Percentiles rank a stretch among this genome's conserved stretches.
Conservation (phyloP, 2,797 vertebrate genomes). For the Rhabdomys pumilio region DNA sequence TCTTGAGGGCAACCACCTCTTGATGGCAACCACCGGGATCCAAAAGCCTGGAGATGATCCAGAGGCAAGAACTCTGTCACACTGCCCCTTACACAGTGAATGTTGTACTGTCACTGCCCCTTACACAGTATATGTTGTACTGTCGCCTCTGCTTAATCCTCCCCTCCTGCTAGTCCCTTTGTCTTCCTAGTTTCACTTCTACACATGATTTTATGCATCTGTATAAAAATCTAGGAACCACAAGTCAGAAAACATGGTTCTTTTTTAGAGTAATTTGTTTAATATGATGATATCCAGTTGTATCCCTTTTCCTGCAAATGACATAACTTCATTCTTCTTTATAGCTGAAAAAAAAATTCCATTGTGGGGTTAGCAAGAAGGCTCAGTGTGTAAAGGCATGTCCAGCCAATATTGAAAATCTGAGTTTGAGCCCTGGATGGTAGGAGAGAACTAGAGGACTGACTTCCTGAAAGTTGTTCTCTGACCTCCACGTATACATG, state of each 20-base stretch:
- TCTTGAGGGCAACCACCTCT: background rate
- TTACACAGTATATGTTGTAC: background rate
- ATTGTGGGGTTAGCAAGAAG: background rate
- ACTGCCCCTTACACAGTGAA: too few relatives aligned
- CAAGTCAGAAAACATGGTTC: background rate
- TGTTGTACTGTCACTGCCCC: too few relatives aligned
- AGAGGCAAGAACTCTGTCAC: background rate
- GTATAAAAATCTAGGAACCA: background rate
- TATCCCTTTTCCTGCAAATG: background rate
- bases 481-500: too few relatives aligned
- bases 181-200: background rate
- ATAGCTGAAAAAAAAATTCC: background rate
- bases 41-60: background rate
- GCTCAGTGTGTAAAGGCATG: background rate
- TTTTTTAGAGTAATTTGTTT: background rate
- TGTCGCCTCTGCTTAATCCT: background rate
- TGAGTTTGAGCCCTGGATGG: background rate
- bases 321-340: background rate
- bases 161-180: background rate
- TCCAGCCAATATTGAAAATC: background rate
- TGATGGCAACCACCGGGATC: too few relatives aligned
- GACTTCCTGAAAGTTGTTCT: background rate
- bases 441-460: too few relatives aligned
- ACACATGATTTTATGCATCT: background rate
- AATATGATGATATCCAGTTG: background rate